phyloP scores from a whole-genome alignment of 2,113 vertebrate species.

The Pelmatolapia mariae region DNA sequence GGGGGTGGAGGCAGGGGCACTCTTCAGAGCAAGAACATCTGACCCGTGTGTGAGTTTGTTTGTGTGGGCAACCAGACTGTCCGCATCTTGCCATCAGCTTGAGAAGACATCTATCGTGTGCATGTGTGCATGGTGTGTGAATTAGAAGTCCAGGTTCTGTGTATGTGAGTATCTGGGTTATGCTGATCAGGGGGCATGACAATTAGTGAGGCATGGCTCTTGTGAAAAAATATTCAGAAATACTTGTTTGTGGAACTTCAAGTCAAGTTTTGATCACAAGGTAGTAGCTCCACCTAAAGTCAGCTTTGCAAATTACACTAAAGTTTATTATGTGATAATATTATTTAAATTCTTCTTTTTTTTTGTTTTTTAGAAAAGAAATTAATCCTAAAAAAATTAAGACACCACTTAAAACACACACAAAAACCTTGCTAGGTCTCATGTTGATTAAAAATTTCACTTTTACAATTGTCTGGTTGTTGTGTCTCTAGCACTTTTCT shows the following conservation, averaged over 20 bases:
- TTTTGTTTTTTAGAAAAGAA: background rate
- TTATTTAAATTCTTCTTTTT: background rate
- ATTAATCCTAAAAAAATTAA: background rate
- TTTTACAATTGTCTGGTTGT: background rate
- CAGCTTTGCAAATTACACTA: background rate
- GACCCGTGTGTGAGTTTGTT: constrained; percentile 64
- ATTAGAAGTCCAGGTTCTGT: background rate
- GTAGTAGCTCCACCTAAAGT: constrained; percentile 36
- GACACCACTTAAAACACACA: background rate
- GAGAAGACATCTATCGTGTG: constrained; percentile 46
- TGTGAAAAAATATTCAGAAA: background rate
- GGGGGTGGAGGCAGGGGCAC: constrained; percentile 46
- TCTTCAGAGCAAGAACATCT: constrained; percentile 73
- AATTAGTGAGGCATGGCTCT: background rate
- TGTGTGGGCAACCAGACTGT: constrained; percentile 13
- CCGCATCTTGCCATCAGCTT: constrained; percentile 65
- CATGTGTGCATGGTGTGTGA: background rate
- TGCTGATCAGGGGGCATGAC: background rate
- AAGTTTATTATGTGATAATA: background rate
- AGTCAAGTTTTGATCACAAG: background rate
- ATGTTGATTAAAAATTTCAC: background rate
- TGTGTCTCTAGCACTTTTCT: background rate
- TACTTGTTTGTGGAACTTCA: background rate
- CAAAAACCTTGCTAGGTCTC: background rate
- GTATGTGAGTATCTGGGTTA: background rate